Conservation (phyloP, 2,888 invertebrate genomes). For the Pandemis cinnamomeana region DNA sequence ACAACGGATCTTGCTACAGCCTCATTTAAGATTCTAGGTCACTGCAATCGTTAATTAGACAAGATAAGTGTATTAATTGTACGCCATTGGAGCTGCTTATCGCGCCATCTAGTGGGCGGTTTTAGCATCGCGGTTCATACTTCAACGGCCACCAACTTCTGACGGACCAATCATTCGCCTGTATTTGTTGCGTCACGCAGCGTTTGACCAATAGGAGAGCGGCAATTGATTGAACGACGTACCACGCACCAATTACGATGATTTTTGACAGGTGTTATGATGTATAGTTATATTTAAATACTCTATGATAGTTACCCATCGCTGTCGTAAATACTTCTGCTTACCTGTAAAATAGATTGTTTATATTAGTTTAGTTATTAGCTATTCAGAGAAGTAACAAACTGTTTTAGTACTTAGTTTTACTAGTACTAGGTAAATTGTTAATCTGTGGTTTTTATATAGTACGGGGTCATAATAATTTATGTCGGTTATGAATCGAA, state of each 20-base stretch:
- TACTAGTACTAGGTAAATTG: no score
- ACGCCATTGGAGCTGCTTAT: slow-evolving; percentile 75
- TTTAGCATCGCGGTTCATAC: slow-evolving; percentile 12
- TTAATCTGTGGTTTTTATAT: background rate
- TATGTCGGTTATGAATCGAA: background rate
- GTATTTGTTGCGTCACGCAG: background rate
- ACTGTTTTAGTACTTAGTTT: background rate
- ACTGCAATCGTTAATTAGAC: slow-evolving; percentile 81
- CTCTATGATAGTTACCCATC: background rate
- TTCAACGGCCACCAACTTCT: background rate
- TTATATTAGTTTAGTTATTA: background rate
- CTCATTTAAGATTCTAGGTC: slow-evolving; percentile 84
- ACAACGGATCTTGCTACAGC: slow-evolving; percentile 77
- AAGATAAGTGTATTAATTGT: slow-evolving; percentile 84
- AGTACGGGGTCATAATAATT: background rate
- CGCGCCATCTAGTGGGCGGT: slow-evolving; percentile 64
- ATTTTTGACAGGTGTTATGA: background rate
- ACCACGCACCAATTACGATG: background rate
- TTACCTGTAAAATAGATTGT: slow-evolving; percentile 29
- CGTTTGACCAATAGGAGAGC: slow-evolving; percentile 5
- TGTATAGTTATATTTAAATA: background rate
- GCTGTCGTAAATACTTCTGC: background rate
- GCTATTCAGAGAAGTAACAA: no score
- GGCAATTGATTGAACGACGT: background rate
- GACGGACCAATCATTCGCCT: background rate